A percentile compares a stretch with the other conserved stretches of the same genome.
Conservation (phyloP, 2,797 vertebrate species). For the Bradypodion ventrale region DNA sequence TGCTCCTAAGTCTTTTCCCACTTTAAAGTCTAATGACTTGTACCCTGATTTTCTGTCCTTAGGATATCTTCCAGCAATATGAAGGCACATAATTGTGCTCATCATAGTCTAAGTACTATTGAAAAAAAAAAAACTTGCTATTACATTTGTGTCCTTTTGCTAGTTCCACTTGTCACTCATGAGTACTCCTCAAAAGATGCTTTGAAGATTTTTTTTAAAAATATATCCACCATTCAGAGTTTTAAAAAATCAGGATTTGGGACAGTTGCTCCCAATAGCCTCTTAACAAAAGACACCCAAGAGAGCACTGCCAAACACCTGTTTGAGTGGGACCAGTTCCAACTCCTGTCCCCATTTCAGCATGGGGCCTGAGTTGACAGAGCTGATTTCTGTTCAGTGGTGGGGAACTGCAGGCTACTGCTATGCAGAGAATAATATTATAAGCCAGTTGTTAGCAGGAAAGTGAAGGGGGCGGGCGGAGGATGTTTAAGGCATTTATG, state of each 20-base stretch:
- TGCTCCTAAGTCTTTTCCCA: neutral
- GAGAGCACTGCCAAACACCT: neutral
- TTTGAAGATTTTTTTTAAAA: neutral
- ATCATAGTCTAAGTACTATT: neutral
- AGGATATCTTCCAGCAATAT: neutral
- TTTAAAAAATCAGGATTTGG: neutral
- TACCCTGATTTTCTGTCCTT: neutral
- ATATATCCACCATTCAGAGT: neutral
- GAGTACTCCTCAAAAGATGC: neutral
- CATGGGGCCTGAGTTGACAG: neutral
- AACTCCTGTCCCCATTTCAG: neutral
- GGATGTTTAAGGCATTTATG: conserved; percentile 3
- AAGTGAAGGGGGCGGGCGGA: neutral
- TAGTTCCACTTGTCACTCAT: neutral
- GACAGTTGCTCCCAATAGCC: neutral
- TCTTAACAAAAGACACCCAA: neutral
- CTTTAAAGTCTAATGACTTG: neutral
- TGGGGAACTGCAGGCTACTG: conserved; percentile 16
- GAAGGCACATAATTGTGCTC: neutral
- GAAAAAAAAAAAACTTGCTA: neutral
- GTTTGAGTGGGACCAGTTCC: neutral
- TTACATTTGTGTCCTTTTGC: neutral
- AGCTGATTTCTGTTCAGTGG: neutral
- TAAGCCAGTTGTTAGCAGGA: conserved; percentile 20
- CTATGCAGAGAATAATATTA: conserved; percentile 25